Evolutionary conservation across 1,140 invertebrate genomes (phyloP).

Genomic region (Bombus polaris): DNA sequence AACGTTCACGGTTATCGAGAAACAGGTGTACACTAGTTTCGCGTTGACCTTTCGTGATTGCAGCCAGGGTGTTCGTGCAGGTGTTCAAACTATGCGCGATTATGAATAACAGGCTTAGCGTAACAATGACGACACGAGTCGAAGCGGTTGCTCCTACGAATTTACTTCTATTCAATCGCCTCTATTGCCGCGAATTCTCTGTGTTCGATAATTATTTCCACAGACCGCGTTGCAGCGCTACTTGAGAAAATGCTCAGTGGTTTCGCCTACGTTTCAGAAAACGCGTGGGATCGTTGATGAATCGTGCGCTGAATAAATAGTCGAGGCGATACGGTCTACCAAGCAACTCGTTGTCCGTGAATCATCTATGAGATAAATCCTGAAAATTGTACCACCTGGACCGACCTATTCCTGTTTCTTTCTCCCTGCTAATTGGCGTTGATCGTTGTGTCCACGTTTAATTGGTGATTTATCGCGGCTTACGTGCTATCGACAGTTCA

Average conservation of each 20-base stretch:
- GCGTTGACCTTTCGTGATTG: slow-evolving; percentile 38
- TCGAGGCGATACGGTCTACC: neutral
- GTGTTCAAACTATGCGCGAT: slow-evolving; percentile 39
- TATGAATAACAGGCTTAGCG: slow-evolving; percentile 2
- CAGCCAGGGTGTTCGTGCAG: neutral
- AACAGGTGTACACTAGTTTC: slow-evolving; percentile 33
- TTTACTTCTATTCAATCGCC: neutral
- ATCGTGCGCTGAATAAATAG: slow-evolving; percentile 5
- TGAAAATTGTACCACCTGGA: neutral
- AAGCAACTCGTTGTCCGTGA: neutral
- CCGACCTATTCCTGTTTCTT: neutral
- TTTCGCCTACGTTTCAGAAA: neutral
- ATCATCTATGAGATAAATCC: slow-evolving; percentile 5
- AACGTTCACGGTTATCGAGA: neutral
- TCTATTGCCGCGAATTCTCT: neutral
- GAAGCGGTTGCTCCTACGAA: neutral
- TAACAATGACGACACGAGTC: slow-evolving; percentile 10
- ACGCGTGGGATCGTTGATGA: slow-evolving; percentile 22
- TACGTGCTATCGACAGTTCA: neutral
- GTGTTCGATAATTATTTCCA: neutral
- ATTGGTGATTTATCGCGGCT: slow-evolving; percentile 3
- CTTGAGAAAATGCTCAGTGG: neutral
- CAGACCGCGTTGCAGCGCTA: no score
- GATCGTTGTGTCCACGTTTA: neutral
- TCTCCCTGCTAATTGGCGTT: neutral